Percentiles rank a stretch among this genome's conserved stretches.
Conservation (phyloP, 1,140 invertebrate genomes). For the Drosophila pallidifrons region DNA sequence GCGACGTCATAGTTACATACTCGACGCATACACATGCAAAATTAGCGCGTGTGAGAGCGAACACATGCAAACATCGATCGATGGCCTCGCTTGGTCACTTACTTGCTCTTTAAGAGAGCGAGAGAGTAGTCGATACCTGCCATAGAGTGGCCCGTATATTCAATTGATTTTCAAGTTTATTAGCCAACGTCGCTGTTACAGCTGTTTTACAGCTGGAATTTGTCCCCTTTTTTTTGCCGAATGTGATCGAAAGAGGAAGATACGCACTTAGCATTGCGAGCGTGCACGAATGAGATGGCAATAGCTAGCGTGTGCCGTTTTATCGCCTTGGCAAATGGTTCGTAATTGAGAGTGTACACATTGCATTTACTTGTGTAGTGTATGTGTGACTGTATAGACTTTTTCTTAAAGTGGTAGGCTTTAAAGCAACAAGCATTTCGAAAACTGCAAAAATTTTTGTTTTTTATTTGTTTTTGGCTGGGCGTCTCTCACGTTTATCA, state of each 20-base stretch:
- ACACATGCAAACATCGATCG: conserved; percentile 24
- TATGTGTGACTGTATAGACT: conserved; percentile 7
- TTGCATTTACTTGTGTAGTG: background rate
- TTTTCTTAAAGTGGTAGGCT: conserved; percentile 5
- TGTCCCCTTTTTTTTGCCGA: conserved; percentile 26
- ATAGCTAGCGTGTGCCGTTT: background rate
- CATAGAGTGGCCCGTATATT: conserved; percentile 9
- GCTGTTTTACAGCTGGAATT: conserved; percentile 44
- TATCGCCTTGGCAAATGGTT: conserved; percentile 25
- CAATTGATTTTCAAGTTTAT: conserved; percentile 55
- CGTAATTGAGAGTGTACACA: conserved; percentile 17
- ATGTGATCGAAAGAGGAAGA: conserved; percentile 26
- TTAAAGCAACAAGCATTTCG: background rate
- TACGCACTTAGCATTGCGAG: conserved; percentile 1
- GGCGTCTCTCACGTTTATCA: conserved; percentile 20
- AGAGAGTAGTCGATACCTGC: background rate
- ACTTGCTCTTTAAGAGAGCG: background rate
- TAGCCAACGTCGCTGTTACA: conserved; percentile 32
- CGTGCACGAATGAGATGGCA: background rate
- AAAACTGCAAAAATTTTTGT: conserved; percentile 11
- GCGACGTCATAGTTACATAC: conserved; percentile 63
- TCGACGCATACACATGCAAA: conserved; percentile 18
- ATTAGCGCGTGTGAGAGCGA: conserved; percentile 44
- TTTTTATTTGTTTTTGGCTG: background rate
- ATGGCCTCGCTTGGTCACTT: conserved; percentile 10